Evolutionary conservation across 2,113 vertebrate genomes (phyloP).

Genomic region (Tichodroma muraria): DNA sequence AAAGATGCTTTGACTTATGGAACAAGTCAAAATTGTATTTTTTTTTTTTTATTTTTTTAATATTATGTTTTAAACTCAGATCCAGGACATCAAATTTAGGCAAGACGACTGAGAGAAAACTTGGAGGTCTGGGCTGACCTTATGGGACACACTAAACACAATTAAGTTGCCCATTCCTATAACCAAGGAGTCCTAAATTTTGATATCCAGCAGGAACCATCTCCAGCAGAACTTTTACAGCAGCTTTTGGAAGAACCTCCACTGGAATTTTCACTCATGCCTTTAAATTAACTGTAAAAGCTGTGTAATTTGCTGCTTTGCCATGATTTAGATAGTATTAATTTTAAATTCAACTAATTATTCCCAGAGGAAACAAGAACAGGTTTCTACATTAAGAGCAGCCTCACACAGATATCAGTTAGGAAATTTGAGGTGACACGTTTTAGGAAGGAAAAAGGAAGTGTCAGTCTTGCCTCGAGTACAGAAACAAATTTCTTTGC

Average conservation of each 20-base stretch:
- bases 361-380: neutral
- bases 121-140: neutral
- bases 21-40: neutral
- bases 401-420: neutral
- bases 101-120: neutral
- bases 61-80: neutral
- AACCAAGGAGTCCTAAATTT: neutral
- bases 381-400: neutral
- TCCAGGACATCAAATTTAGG: neutral
- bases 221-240: neutral
- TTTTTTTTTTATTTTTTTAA: no score
- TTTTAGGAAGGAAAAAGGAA: neutral
- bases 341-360: neutral
- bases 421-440: neutral
- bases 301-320: neutral
- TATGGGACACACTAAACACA: neutral
- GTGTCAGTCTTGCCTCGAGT: neutral
- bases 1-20: neutral
- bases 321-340: neutral
- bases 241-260: neutral
- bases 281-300: neutral
- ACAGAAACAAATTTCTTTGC: neutral
- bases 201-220: neutral
- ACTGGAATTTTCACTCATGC: fast-evolving
- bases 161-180: neutral